Conservation (phyloP, 2,797 vertebrate species). For the Xyrichtys novacula region DNA sequence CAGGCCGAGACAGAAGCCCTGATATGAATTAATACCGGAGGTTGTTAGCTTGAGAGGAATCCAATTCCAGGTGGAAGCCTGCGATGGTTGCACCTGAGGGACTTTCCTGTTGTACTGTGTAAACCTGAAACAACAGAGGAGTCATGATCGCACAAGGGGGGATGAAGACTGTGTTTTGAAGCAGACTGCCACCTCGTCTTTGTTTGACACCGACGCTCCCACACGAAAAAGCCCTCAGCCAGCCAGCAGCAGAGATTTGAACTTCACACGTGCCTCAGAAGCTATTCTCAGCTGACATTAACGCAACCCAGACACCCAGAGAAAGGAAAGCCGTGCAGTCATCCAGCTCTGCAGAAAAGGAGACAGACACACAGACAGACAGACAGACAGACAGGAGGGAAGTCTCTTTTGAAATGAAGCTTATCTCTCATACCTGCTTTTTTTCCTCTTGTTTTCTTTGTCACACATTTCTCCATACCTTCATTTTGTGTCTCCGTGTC, state of each 20-base stretch:
- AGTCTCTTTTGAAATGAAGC: conserved; percentile 61
- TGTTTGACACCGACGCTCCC: conserved; percentile 69
- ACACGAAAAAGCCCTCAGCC: conserved; percentile 53
- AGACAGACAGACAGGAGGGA: conserved; percentile 44
- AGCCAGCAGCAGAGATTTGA: conserved; percentile 69
- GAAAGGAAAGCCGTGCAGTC: conserved; percentile 59
- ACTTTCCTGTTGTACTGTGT: conserved; percentile 25
- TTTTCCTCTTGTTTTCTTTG: conserved; percentile 30
- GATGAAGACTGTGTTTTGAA: conserved; percentile 63
- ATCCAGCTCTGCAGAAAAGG: conserved; percentile 22
- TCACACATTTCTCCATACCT: conserved; percentile 44
- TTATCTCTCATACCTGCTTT: conserved; percentile 36
- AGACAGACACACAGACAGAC: conserved; percentile 41
- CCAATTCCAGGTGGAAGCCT: conserved; percentile 38
- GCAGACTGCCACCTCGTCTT: conserved; percentile 61
- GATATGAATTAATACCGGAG: conserved; percentile 40
- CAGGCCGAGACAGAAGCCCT: conserved; percentile 5
- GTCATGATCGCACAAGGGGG: conserved; percentile 19
- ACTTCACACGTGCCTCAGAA: conserved; percentile 81
- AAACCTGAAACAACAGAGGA: conserved; percentile 35
- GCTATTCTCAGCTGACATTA: conserved; percentile 81
- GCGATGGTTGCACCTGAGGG: conserved; percentile 26
- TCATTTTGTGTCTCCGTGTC: conserved; percentile 43
- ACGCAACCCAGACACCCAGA: conserved; percentile 69
- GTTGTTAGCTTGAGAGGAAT: conserved; percentile 41